Evolutionary conservation across 2,888 invertebrate species (phyloP), one percentile per base, ranked within the genome.

Genomic region (Gandaritis pyraliata): DNA sequence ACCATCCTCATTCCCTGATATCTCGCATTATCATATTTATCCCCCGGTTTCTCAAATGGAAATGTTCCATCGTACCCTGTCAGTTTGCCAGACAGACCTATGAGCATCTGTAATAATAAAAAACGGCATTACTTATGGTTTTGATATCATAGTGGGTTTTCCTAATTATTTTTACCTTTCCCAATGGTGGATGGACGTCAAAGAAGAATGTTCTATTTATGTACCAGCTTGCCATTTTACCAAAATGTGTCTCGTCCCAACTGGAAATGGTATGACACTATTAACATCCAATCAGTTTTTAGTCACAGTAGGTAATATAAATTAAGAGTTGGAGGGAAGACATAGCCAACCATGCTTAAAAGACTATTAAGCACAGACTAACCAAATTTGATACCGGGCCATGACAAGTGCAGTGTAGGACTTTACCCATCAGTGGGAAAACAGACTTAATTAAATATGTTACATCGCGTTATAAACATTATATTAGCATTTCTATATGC

Each of bases 181-280:
- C 99, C 54, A 98, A 93, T 16, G 99, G 98, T 61, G 99, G 99
- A 92, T 99, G 99, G 1, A 99, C 99, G 92, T 99, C 99, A 90
- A 99, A 99, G 90, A 99, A 99, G 86, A 98, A 98, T 59, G 98
- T 98, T 72, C 97, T 94, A 77, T 98, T 99, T 69, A 99, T 98
- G 80, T 99, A 99, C 98, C 98, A 99, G 81, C 98, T 98, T 0
- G 97, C 98, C 98, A 99, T 98, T 94, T 99, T 99, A 0, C 98
- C 98, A 93, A 99, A 99, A 92, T 99, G 99, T 30, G 98, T 98
- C 93, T 99, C 99, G 92, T 99, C 99, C 98, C 98, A 98, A 82
- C 97, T 97, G 80, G 75, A 93, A 63, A 56, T 23, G 39, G 18
- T 16, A 30, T n/a, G n/a, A 39, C 4, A 15, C 7, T n/a, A 29